Evolutionary conservation across 2,797 vertebrate genomes (phyloP).

Genomic region (Valencia hispanica): DNA sequence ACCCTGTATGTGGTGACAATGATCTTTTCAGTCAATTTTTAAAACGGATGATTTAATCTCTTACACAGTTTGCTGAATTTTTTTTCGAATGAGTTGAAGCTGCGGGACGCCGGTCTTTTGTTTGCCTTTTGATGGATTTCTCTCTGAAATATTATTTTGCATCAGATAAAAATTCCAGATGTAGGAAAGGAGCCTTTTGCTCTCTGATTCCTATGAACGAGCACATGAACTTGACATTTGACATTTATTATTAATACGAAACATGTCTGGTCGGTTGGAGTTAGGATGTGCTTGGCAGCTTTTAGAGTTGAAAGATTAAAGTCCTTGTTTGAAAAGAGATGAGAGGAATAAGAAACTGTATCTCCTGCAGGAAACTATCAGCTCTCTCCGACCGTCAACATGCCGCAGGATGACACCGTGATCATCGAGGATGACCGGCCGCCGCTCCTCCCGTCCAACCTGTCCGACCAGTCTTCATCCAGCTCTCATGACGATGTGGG

Average conservation of each 20-base stretch:
- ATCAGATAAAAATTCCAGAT: slow-evolving; percentile 5
- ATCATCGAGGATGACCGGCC: slow-evolving; percentile 96
- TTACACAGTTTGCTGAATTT: background rate
- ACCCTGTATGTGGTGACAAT: background rate
- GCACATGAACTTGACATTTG: slow-evolving; percentile 1
- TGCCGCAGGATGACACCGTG: slow-evolving; percentile 95
- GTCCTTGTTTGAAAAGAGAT: background rate
- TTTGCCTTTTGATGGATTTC: slow-evolving; percentile 10
- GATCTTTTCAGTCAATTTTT: background rate
- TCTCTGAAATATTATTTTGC: slow-evolving; percentile 3
- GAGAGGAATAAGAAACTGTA: background rate
- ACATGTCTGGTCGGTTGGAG: slow-evolving; percentile 3
- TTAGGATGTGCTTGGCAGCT: background rate
- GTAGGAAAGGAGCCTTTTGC: background rate
- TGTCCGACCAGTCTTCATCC: slow-evolving; percentile 94
- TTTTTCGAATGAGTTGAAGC: background rate
- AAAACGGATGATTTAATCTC: background rate
- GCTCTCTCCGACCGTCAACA: slow-evolving; percentile 96
- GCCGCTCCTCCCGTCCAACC: slow-evolving; percentile 86
- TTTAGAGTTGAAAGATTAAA: background rate
- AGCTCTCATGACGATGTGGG: slow-evolving; percentile 95
- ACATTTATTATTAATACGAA: background rate
- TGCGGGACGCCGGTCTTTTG: background rate
- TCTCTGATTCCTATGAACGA: slow-evolving; percentile 6
- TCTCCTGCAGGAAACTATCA: slow-evolving; percentile 89